A percentile compares a stretch with the other conserved stretches of the same genome.
phyloP scores from a whole-genome alignment of 1,140 invertebrate genomes.

The Pomphorhynchus laevis region DNA sequence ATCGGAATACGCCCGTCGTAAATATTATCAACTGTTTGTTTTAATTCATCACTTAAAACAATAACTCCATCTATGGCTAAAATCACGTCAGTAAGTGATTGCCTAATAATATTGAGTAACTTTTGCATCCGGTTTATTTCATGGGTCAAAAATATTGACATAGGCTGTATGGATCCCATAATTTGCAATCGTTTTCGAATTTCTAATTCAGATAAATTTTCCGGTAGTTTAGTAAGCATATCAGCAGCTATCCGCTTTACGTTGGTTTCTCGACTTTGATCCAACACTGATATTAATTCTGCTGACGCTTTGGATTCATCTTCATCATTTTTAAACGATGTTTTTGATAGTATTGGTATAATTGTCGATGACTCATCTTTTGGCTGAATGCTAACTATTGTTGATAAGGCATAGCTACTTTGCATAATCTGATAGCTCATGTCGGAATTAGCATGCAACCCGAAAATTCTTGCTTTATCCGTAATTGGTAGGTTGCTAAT shows the following conservation, averaged over 20 bases:
- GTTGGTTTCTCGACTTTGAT: constrained; percentile 45
- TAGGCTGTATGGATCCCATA: constrained; percentile 30
- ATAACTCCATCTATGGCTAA: constrained; percentile 81
- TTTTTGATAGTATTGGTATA: too few species aligned
- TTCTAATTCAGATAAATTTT: constrained; percentile 50
- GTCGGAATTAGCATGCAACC: constrained; percentile 62
- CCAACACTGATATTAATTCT: constrained; percentile 14
- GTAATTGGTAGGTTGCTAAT: constrained; percentile 20
- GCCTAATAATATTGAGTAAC: constrained; percentile 38
- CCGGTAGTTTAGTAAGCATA: constrained; percentile 57
- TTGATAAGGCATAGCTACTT: constrained; percentile 59
- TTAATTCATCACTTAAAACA: constrained; percentile 56
- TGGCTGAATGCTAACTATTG: constrained; percentile 62
- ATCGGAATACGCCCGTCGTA: constrained; percentile 66
- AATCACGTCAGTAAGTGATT: constrained; percentile 50
- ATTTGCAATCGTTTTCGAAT: constrained; percentile 25
- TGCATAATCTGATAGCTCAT: constrained; percentile 55
- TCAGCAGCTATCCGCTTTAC: constrained; percentile 57
- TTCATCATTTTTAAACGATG: too few species aligned
- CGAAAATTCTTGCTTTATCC: constrained; percentile 73
- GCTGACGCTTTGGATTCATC: background rate
- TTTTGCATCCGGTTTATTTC: constrained; percentile 66
- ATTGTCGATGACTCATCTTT: too few species aligned
- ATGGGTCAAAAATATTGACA: constrained; percentile 32
- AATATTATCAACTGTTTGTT: constrained; percentile 61